A percentile compares a stretch with the other conserved stretches of the same genome.
These are phyloP conservation scores for Amphilophus citrinellus DNA, from an alignment of 2,113 vertebrate species.

Conservation along the genomic window DNA sequence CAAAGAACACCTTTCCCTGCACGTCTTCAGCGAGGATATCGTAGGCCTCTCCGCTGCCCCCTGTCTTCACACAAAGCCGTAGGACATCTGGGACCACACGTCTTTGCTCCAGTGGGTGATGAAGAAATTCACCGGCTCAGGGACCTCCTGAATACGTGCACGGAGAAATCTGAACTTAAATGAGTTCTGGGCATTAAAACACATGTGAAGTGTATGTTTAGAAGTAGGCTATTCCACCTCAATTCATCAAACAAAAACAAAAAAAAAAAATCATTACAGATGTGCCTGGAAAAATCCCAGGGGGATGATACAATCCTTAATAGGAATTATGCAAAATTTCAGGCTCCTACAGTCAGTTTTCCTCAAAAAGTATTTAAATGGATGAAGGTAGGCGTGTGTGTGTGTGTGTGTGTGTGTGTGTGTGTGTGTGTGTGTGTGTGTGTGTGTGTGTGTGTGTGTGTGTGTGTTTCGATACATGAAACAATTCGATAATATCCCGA, in stretches of 20 bases:
- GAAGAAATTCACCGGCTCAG: conserved; percentile 90
- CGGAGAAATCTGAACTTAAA: neutral
- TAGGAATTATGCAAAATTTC: neutral
- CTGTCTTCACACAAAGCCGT: conserved; percentile 96
- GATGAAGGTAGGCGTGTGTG: no score
- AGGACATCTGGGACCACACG: conserved; percentile 96
- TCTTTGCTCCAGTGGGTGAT: conserved; percentile 94
- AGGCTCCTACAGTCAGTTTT: neutral
- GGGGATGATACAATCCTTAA: neutral
- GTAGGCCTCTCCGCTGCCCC: conserved; percentile 95
- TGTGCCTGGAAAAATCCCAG: no score
- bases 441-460: no score
- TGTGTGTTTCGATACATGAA: neutral
- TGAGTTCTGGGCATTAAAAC: no score
- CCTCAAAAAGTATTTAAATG: neutral
- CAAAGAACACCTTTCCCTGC: conserved; percentile 94
- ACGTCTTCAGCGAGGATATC: conserved; percentile 95
- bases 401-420: no score
- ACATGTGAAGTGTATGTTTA: no score
- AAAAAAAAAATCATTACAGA: no score
- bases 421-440: no score
- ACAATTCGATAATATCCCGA: neutral
- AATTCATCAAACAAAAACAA: no score
- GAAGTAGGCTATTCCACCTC: no score
- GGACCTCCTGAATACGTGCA: conserved; percentile 80